phyloP scores from a whole-genome alignment of 2,797 vertebrate species.

The Gymnodraco acuticeps region DNA sequence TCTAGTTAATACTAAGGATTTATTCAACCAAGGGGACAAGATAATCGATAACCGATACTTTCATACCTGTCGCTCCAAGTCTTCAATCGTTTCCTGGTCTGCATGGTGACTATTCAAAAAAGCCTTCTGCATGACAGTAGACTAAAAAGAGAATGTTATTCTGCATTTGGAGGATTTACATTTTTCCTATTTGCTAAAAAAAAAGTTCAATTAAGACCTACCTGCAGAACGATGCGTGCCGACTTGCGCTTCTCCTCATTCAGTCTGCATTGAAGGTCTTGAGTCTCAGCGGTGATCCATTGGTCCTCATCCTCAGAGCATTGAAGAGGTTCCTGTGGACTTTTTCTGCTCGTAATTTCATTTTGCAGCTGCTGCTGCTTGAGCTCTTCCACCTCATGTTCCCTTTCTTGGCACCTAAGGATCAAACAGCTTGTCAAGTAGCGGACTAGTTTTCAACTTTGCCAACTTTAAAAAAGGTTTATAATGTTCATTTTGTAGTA shows the following conservation, averaged over 20 bases:
- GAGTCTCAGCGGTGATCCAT: constrained; percentile 79
- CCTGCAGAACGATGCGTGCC: constrained; percentile 85
- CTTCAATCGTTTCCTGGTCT: constrained; percentile 81
- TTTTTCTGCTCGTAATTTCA: constrained; percentile 35
- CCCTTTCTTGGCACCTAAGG: constrained; percentile 54
- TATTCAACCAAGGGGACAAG: not conserved
- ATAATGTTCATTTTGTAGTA: not conserved
- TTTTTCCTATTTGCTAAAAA: not conserved
- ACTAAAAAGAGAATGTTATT: constrained; percentile 68
- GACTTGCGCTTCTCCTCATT: constrained; percentile 82
- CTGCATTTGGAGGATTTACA: not conserved
- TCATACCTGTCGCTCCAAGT: constrained; percentile 89
- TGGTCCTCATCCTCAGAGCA: constrained; percentile 76
- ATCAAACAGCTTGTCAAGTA: constrained; percentile 22
- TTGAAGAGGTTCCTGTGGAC: constrained; percentile 32
- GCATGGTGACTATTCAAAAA: constrained; percentile 82
- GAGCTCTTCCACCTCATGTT: constrained; percentile 47
- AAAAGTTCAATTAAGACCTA: constrained; percentile 42
- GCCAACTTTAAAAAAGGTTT: not conserved
- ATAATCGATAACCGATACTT: not conserved
- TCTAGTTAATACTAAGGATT: constrained; percentile 9
- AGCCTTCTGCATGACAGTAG: constrained; percentile 80
- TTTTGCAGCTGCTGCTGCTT: constrained; percentile 72
- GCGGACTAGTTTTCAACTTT: not conserved
- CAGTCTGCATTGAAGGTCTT: constrained; percentile 72